Evolutionary conservation across 2,888 invertebrate genomes (phyloP).

Genomic region (Ctenicera cuprea): DNA sequence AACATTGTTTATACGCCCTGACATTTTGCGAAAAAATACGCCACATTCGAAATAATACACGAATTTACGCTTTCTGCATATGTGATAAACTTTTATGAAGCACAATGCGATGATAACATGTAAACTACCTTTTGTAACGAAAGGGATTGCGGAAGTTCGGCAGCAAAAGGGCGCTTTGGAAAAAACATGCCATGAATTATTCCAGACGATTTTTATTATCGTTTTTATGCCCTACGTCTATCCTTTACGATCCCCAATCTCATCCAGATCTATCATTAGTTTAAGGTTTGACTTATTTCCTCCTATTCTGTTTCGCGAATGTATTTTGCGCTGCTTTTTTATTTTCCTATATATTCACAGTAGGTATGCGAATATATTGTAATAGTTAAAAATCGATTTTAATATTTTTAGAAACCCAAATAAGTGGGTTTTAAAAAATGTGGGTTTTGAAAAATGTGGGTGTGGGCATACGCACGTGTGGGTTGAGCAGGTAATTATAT

Average conservation of each 20-base stretch:
- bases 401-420: no score
- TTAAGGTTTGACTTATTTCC: slow-evolving; percentile 47
- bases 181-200: slow-evolving; percentile 50
- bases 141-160: slow-evolving; percentile 36
- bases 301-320: slow-evolving; percentile 33
- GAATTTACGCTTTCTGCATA: neutral
- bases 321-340: slow-evolving; percentile 15
- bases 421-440: no score
- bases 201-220: slow-evolving; percentile 48
- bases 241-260: slow-evolving; percentile 47
- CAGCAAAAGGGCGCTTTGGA: slow-evolving; percentile 21
- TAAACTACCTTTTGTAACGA: slow-evolving; percentile 46
- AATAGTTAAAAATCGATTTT: neutral
- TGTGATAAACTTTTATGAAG: slow-evolving; percentile 3
- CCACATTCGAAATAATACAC: neutral
- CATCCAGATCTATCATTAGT: slow-evolving; percentile 47
- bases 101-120: slow-evolving; percentile 38
- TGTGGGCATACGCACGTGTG: no score
- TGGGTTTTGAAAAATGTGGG: no score
- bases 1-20: slow-evolving; percentile 27
- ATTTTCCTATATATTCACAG: neutral
- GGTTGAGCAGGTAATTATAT: no score
- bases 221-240: slow-evolving; percentile 44
- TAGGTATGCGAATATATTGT: neutral
- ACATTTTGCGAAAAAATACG: slow-evolving; percentile 16